Base-by-base conservation (phyloP, 2,797 vertebrate species). In the Paedocypris micromegethes region DNA sequence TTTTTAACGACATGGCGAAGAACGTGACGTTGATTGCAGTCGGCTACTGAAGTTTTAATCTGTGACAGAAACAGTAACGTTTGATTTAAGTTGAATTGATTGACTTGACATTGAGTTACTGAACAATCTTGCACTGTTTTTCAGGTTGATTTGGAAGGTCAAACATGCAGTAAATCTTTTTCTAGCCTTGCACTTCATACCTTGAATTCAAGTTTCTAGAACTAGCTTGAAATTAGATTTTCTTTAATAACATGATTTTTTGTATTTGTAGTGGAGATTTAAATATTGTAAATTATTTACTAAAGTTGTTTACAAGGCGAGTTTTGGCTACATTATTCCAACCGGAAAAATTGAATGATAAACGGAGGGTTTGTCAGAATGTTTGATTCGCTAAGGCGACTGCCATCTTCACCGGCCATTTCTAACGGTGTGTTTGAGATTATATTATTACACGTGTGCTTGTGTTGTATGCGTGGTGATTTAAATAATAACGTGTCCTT, bases 261-360 rank as follows among this genome's bases (percentile, higher is more conserved):
- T 23, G 75, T 75, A 75, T 76, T 72, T 72, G 69, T 71, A 58
- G 38, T 59, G 46, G 73, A 66, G 75, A 73, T 68, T 65, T 74
- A 68, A 78, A 72, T 77, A 73, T 68, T 60, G 42, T 77, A 58
- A 68, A 64, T 70, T 73, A 66, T 75, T 75, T 64, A 73, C 64
- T 71, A 3, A 56, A 64, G 55, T 74, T 69, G 9, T 69, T 76
- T 63, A 23, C 23, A 23, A 23, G 23, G 53, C 62, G 73, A 69
- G 52, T 37, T 8, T 47, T 46, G 40, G 9, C 66, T 23, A 9
- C 9, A 54, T 46, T 73, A 53, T 64, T 55, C 51, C 51, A 45
- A 55, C 8, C 55, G 59, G 41, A 46, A 54, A 55, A 64, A 64
- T 74, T 51, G 9, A 60, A 74, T 55, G 61, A 70, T 68, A 43